A percentile compares a stretch with the other conserved stretches of the same genome.
phyloP scores from a whole-genome alignment of 2,797 vertebrate species.

The Falco cherrug region DNA sequence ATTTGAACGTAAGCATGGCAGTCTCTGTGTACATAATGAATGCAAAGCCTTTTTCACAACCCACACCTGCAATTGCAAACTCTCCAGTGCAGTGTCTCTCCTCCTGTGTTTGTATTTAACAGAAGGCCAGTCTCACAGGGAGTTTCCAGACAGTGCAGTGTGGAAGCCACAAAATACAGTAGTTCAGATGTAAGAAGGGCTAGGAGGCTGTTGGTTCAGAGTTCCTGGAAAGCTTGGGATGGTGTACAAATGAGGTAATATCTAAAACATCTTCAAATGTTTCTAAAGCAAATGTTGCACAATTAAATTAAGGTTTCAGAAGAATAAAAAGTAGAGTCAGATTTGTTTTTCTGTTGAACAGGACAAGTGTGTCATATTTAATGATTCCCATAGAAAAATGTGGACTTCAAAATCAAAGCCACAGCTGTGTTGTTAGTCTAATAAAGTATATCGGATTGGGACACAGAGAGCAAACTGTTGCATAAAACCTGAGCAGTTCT shows the following conservation, averaged over 20 bases:
- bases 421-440: background rate
- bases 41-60: background rate
- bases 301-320: slow-evolving; percentile 22
- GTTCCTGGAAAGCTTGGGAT: slow-evolving; percentile 51
- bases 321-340: background rate
- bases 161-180: background rate
- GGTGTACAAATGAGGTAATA: slow-evolving; percentile 34
- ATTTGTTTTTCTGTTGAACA: slow-evolving; percentile 17
- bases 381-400: background rate
- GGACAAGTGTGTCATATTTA: background rate
- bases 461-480: background rate
- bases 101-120: background rate
- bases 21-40: background rate
- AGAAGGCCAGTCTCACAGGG: background rate
- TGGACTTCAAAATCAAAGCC: background rate
- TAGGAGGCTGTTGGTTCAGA: background rate
- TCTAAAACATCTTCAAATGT: slow-evolving; percentile 33
- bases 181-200: background rate
- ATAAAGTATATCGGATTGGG: background rate
- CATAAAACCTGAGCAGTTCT: background rate
- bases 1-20: background rate
- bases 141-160: background rate
- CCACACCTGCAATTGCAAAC: background rate
- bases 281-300: slow-evolving; percentile 38
- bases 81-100: background rate